Percentiles rank a stretch among this genome's conserved stretches.
These are phyloP conservation scores for Patella vulgata DNA, from an alignment of 1,140 invertebrate species.

Conservation along the genomic window DNA sequence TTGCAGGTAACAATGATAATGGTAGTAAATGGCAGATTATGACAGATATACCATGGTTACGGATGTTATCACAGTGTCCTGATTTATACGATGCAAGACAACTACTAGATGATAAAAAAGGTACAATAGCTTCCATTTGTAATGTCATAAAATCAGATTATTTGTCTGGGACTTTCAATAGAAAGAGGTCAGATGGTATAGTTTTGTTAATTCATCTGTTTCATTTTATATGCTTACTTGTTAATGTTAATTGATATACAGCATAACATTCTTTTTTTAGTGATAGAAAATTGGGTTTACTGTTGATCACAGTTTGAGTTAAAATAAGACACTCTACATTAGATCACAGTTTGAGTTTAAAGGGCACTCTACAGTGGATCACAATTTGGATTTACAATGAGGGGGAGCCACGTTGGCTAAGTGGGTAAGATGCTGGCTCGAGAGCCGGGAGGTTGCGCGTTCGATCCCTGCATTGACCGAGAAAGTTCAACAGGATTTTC, in stretches of 20 bases:
- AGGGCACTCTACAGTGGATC: no score
- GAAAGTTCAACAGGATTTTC: no score
- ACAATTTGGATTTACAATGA: no score
- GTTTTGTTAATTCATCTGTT: background rate
- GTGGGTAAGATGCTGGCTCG: no score
- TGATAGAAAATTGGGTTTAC: background rate
- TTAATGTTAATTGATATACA: background rate
- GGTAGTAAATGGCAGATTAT: conserved; percentile 23
- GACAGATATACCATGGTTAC: conserved; percentile 34
- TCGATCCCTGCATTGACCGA: no score
- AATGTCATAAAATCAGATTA: background rate
- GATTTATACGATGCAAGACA: conserved; percentile 4
- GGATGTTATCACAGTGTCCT: conserved; percentile 19
- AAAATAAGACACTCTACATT: no score
- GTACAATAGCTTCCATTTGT: background rate
- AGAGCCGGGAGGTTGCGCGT: no score
- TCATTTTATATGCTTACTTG: background rate
- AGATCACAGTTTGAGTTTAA: no score
- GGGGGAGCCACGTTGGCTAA: no score
- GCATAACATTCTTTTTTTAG: background rate
- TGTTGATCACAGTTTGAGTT: conserved; percentile 1
- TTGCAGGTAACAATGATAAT: conserved; percentile 26
- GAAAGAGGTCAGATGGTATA: no score
- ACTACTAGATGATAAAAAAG: conserved; percentile 4
- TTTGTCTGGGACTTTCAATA: background rate